Conservation (phyloP, 2,888 invertebrate genomes). For the Poecilus cupreus region DNA sequence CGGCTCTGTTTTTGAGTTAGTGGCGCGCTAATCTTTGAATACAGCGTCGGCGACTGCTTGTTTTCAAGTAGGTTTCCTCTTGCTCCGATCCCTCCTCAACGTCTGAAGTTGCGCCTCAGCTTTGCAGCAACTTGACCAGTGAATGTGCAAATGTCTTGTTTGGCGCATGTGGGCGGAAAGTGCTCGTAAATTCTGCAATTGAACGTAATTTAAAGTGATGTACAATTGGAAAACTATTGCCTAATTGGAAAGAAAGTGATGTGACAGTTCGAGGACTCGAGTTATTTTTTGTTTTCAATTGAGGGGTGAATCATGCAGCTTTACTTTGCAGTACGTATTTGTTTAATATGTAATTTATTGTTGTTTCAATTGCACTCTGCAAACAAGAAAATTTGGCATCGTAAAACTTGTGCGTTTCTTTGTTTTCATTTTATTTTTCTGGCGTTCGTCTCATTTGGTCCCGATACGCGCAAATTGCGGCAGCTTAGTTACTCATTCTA, state of each 20-base stretch:
- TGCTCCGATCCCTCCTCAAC: background rate
- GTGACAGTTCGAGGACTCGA: background rate
- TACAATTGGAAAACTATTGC: conserved; percentile 2
- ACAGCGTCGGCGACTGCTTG: conserved; percentile 11
- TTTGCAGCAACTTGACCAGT: conserved; percentile 21
- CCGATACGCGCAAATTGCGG: conserved; percentile 1
- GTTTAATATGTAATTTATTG: no score
- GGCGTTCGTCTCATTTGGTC: conserved; percentile 11
- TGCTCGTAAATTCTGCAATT: conserved; percentile 8
- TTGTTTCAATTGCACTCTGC: no score
- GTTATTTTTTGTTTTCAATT: conserved; percentile 11
- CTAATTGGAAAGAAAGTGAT: conserved; percentile 22
- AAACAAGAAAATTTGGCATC: conserved; percentile 17
- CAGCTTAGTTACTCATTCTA: conserved; percentile 24
- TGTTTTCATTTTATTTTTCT: background rate
- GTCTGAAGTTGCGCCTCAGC: background rate
- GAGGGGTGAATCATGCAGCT: background rate
- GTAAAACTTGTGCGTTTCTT: background rate
- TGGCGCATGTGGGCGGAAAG: conserved; percentile 31
- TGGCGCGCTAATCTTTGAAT: conserved; percentile 33
- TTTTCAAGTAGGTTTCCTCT: conserved; percentile 28
- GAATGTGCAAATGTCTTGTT: conserved; percentile 39
- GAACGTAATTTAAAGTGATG: background rate
- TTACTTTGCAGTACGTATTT: background rate
- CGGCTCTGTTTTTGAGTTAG: conserved; percentile 28